Evolutionary conservation across 2,113 vertebrate species (phyloP).

Genomic region (Irena cyanogastra): DNA sequence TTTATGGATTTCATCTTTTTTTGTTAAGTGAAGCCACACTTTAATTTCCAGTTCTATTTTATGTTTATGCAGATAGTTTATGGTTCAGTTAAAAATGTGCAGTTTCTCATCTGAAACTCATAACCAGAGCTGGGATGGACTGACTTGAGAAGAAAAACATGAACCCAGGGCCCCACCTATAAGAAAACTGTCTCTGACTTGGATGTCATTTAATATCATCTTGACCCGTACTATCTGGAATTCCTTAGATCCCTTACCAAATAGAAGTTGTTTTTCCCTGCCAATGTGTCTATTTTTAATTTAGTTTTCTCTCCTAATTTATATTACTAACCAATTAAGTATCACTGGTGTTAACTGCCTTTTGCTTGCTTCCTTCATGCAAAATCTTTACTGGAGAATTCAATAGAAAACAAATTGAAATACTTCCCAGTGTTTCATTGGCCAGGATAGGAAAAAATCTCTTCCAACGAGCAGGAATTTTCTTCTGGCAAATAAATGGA

Average conservation of each 20-base stretch:
- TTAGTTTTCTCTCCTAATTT: not conserved
- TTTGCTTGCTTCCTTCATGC: not conserved
- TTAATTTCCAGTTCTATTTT: constrained; percentile 13
- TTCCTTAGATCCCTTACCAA: not conserved
- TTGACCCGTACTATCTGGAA: not conserved
- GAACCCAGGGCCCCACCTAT: constrained; percentile 32
- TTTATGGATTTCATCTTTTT: constrained; percentile 28
- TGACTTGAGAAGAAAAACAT: not conserved
- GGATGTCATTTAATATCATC: not conserved
- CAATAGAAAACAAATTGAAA: constrained; percentile 15
- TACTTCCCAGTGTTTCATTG: constrained; percentile 12
- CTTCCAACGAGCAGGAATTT: constrained; percentile 46
- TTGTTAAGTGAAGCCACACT: constrained; percentile 38
- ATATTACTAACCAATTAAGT: not conserved
- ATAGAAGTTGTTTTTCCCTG: not conserved
- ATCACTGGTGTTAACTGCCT: not conserved
- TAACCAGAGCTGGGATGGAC: not conserved
- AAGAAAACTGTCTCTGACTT: not conserved
- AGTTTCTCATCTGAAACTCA: constrained; percentile 43
- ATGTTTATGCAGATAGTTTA: constrained; percentile 29
- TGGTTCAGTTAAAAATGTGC: constrained; percentile 6
- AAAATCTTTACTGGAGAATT: not conserved
- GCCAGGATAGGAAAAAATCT: not conserved
- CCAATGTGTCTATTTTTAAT: not conserved
- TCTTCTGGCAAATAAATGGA: constrained; percentile 22